Evolutionary conservation across 2,113 vertebrate species (phyloP).

Genomic region (Apodemus speciosus): DNA sequence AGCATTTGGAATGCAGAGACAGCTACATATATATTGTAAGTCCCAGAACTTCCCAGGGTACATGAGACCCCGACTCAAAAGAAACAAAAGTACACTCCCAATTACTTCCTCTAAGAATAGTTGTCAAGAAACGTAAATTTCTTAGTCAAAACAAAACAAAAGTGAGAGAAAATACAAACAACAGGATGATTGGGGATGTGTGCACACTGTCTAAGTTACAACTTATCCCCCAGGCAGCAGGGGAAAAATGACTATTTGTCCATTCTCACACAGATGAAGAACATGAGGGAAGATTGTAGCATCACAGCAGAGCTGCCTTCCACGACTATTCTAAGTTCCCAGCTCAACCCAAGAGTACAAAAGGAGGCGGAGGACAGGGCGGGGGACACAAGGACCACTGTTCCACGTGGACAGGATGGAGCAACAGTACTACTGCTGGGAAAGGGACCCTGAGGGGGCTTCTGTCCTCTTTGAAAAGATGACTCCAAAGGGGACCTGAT

Average conservation of each 20-base stretch:
- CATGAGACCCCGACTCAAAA: not conserved
- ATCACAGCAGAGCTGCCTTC: not conserved
- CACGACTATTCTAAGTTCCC: constrained; percentile 26
- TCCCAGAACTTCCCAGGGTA: too few species aligned
- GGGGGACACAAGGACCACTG: constrained; percentile 4
- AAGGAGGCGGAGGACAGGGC: constrained; percentile 33
- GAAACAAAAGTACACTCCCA: not conserved
- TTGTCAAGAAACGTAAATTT: constrained; percentile 38
- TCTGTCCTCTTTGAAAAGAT: constrained; percentile 35
- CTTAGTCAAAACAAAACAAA: not conserved
- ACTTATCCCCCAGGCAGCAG: not conserved
- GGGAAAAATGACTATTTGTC: not conserved
- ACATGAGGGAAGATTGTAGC: not conserved
- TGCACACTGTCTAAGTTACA: constrained; percentile 6
- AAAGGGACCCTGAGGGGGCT: not conserved
- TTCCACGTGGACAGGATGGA: constrained; percentile 41
- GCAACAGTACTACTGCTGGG: constrained; percentile 13
- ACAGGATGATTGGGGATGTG: not conserved
- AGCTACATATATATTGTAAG: not conserved
- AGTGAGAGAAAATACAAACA: not conserved
- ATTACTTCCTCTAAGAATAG: constrained; percentile 46
- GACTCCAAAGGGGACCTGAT: not conserved
- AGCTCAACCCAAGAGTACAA: constrained; percentile 23
- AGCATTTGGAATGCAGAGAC: not conserved
- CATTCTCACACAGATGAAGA: not conserved